Conservation (phyloP, 2,797 vertebrate genomes). For the Cygnus olor region DNA sequence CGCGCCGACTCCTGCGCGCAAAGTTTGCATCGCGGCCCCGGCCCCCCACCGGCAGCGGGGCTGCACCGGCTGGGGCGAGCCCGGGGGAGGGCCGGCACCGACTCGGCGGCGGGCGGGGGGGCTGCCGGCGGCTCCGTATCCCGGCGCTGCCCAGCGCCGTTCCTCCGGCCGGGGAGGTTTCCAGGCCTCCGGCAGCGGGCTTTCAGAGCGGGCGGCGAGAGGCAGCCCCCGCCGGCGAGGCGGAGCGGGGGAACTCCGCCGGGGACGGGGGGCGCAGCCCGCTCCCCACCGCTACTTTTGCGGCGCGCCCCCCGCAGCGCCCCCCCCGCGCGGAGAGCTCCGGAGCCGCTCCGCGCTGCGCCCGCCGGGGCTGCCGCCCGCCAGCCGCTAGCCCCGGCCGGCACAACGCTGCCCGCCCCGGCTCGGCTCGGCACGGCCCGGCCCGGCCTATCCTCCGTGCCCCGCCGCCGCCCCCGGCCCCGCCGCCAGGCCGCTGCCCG, state of each 20-base stretch:
- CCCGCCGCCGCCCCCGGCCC: conserved; percentile 36
- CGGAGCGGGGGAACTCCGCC: conserved; percentile 35
- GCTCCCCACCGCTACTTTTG: conserved; percentile 52
- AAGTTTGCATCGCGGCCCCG: background rate
- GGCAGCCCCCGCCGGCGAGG: background rate
- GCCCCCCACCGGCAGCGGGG: too few relatives aligned
- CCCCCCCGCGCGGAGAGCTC: too few relatives aligned
- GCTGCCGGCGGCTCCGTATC: background rate
- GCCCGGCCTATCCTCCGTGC: conserved; percentile 62
- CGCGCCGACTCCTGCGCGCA: background rate
- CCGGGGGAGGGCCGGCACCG: too few relatives aligned
- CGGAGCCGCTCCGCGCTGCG: background rate
- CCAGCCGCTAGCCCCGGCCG: conserved; percentile 13
- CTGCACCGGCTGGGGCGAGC: too few relatives aligned
- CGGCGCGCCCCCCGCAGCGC: background rate
- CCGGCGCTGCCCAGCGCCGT: background rate
- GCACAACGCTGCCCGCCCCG: conserved; percentile 76
- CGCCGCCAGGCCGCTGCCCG: background rate
- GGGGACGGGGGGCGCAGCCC: background rate
- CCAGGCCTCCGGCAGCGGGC: conserved; percentile 56
- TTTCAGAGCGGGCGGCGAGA: conserved; percentile 4
- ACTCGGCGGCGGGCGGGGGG: too few relatives aligned
- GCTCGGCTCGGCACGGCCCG: conserved; percentile 59
- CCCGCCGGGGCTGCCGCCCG: conserved; percentile 17
- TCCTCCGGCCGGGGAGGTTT: background rate